phyloP scores from a whole-genome alignment of 1,140 invertebrate species.

The Caenorhabditis brenneri region DNA sequence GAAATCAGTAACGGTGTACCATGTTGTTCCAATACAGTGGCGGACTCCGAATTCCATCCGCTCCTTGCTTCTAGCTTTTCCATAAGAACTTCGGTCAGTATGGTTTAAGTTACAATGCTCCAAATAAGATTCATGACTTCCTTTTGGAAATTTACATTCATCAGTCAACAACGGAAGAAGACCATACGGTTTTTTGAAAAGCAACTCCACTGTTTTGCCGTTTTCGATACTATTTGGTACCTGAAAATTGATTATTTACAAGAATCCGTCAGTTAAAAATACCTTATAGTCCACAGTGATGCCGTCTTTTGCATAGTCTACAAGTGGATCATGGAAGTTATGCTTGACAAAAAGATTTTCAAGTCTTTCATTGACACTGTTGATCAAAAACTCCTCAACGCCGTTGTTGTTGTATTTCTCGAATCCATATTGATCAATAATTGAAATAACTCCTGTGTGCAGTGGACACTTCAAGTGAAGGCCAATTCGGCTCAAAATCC shows the following conservation, averaged over 20 bases:
- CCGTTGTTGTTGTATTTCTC: constrained; percentile 54
- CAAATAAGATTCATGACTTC: constrained; percentile 38
- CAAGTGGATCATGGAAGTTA: constrained; percentile 34
- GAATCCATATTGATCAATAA: constrained; percentile 49
- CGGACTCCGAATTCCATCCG: constrained; percentile 43
- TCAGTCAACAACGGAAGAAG: constrained; percentile 42
- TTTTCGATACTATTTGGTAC: constrained; percentile 18
- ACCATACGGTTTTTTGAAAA: constrained; percentile 51
- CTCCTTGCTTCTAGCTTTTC: constrained; percentile 46
- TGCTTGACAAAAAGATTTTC: constrained; percentile 46
- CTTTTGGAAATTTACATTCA: constrained; percentile 54
- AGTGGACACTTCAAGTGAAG: constrained; percentile 45
- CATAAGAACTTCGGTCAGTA: constrained; percentile 44
- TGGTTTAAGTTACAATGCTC: constrained; percentile 53
- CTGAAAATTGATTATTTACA: not conserved
- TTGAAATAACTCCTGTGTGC: constrained; percentile 25
- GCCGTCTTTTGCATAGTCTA: constrained; percentile 40
- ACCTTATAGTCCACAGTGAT: constrained; percentile 34
- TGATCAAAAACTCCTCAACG: constrained; percentile 49
- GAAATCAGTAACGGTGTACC: constrained; percentile 49
- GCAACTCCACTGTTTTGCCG: constrained; percentile 37
- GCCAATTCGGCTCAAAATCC: constrained; percentile 44
- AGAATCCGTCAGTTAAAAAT: not conserved
- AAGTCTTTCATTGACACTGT: constrained; percentile 48
- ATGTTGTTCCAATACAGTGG: constrained; percentile 48